Percentiles rank a stretch among this genome's conserved stretches.
These are phyloP conservation scores for Pecten maximus DNA, from an alignment of 2,888 invertebrate species.

Conservation along the genomic window DNA sequence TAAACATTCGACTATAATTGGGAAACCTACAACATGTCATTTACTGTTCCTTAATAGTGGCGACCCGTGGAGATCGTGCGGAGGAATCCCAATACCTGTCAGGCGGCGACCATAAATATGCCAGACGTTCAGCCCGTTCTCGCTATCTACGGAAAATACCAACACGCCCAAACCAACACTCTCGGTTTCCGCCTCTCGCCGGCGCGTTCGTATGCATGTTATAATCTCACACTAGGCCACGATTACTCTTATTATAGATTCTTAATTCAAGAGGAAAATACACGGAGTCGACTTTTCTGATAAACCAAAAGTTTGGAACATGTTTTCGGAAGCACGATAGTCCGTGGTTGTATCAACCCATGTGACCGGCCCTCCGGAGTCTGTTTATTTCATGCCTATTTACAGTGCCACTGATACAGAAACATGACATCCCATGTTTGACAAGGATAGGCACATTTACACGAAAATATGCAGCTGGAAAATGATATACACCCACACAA, in stretches of 20 bases:
- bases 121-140: background rate
- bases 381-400: constrained; percentile 18
- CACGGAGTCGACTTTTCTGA: background rate
- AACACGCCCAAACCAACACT: constrained; percentile 16
- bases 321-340: background rate
- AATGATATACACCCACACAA: background rate
- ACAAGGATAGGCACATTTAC: background rate
- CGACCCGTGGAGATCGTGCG: constrained; percentile 18
- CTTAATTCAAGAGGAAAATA: constrained; percentile 18
- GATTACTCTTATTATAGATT: constrained; percentile 19
- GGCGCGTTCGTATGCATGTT: background rate
- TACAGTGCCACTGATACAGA: background rate
- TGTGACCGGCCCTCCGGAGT: background rate
- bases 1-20: background rate
- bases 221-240: constrained; percentile 9
- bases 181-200: background rate
- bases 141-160: background rate
- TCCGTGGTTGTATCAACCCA: background rate
- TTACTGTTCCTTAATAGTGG: background rate
- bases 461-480: constrained; percentile 12
- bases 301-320: background rate
- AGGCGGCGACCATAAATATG: background rate
- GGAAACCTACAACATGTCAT: constrained; percentile 9
- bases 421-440: background rate
- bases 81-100: constrained; percentile 19